Evolutionary conservation across 2,797 vertebrate species (phyloP), one percentile per base, ranked within the genome.

Genomic region (Hippopotamyrus pictus): DNA sequence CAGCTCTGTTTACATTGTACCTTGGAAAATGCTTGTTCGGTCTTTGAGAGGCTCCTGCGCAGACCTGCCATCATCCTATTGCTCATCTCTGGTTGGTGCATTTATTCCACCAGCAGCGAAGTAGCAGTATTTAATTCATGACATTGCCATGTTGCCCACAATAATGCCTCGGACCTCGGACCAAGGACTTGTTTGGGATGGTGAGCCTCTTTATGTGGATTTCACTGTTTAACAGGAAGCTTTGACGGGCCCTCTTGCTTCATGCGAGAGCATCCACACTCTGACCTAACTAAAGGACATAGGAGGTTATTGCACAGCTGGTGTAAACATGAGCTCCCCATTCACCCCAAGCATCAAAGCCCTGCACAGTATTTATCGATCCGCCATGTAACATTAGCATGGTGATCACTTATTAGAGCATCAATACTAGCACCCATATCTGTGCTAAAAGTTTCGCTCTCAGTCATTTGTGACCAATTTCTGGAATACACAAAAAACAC

Each of bases 31-130:
- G 44, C 76, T 86, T 86, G 86, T 90, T 89, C 41, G 86, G 79
- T 89, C 51, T 33, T 86, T 48, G 3, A 83, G 37, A 69, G 54
- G 88, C 89, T 65, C 86, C 73, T 59, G 88, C 62, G 48, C 65
- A 48, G 90, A 73, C 88, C 83, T 41, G 53, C 69, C 50, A 83
- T 92, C 87, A 92, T 91, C 91, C 85, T 87, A 83, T 48, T 89
- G 83, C 84, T 90, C 90, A 92, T 92, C 90, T 65, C 69, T 41
- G 59, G 7, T 87, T 33, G 87, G 85, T 88, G 88, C 76, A 86
- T 90, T 90, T 89, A 88, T 86, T 37, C 69, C 87, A 86, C 86
- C 62, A 57, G 65, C 8, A 84, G 88, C 33, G 86, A 69, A 62
- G 53, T 51, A 82, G 11, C 53, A 62, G 90, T 85, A 59, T 86